phyloP scores from a whole-genome alignment of 2,797 vertebrate species.

The Melanotaenia trifasciata region DNA sequence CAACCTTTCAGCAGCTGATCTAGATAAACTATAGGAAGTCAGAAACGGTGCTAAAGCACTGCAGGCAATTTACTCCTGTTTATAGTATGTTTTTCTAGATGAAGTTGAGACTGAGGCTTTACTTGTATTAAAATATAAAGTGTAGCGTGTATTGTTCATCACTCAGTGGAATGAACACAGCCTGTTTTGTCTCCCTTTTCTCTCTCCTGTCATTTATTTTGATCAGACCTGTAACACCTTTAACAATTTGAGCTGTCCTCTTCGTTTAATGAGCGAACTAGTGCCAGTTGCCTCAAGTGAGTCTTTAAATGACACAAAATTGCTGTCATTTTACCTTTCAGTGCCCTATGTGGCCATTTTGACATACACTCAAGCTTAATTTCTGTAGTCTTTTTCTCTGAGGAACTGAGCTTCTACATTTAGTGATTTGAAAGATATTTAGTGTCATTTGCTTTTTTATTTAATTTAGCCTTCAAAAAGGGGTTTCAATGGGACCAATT shows the following conservation, averaged over 20 bases:
- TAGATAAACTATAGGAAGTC: too few species aligned
- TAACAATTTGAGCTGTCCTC: conserved; percentile 41
- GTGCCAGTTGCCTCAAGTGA: conserved; percentile 60
- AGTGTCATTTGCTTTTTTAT: conserved; percentile 43
- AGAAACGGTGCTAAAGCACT: too few species aligned
- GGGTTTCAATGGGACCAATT: conserved; percentile 77
- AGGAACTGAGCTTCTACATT: conserved; percentile 63
- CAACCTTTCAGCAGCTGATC: too few species aligned
- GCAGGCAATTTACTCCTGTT: too few species aligned
- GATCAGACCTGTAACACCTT: conserved; percentile 46
- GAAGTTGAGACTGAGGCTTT: too few species aligned
- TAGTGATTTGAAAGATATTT: conserved; percentile 53
- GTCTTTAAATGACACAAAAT: conserved; percentile 66
- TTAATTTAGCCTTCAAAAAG: conserved; percentile 51
- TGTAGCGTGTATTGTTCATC: not conserved
- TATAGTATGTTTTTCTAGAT: too few species aligned
- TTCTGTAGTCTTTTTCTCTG: conserved; percentile 26
- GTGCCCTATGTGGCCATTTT: conserved; percentile 47
- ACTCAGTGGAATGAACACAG: conserved; percentile 2
- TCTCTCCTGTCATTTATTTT: conserved; percentile 30
- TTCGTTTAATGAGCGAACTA: conserved; percentile 64
- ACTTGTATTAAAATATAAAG: too few species aligned
- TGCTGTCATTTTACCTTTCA: conserved; percentile 53
- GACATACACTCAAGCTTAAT: conserved; percentile 66
- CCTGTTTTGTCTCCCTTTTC: conserved; percentile 13